Conservation (phyloP, 2,797 vertebrate species). For the Trichosurus vulpecula region DNA sequence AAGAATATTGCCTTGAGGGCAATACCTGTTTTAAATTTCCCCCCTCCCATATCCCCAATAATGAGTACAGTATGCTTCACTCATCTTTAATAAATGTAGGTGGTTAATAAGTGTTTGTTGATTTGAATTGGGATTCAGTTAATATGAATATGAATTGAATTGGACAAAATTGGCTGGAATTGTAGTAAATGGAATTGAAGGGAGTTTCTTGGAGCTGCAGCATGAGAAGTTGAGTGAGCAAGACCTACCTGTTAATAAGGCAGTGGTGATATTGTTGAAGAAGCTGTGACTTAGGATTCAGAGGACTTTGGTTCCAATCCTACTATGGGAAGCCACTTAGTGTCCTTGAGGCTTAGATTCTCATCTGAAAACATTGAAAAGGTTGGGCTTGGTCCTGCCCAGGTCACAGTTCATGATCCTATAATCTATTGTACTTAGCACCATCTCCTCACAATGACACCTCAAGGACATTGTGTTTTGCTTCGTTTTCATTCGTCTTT, state of each 20-base stretch:
- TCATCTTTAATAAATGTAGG: neutral
- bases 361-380: neutral
- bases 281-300: neutral
- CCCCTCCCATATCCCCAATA: neutral
- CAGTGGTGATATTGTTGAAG: neutral
- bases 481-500: neutral
- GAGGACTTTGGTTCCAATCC: neutral
- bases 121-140: neutral
- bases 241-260: neutral
- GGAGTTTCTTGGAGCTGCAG: neutral
- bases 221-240: neutral
- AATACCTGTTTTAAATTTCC: neutral
- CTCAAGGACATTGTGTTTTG: neutral
- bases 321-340: neutral
- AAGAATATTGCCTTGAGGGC: neutral
- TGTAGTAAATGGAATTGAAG: neutral
- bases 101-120: neutral
- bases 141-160: neutral
- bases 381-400: neutral
- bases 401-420: neutral
- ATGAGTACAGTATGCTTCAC: neutral
- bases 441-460: neutral
- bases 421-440: neutral
- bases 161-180: neutral
- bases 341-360: neutral